phyloP scores from a whole-genome alignment of 2,888 invertebrate species.

The Philaethria dido region DNA sequence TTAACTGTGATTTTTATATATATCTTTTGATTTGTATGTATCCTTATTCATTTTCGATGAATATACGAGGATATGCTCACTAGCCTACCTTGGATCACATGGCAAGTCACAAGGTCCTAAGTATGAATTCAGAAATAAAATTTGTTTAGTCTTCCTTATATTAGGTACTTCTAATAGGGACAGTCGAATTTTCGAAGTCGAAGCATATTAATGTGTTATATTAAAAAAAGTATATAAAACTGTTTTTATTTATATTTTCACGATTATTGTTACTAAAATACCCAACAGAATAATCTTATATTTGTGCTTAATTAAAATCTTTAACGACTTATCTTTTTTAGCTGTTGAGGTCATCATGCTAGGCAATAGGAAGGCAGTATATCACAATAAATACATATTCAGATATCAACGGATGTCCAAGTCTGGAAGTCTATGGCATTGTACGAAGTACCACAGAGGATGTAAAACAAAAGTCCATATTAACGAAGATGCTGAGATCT shows the following conservation, averaged over 20 bases:
- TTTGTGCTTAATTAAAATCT: background rate
- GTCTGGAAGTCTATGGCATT: constrained; percentile 48
- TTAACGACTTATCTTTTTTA: constrained; percentile 31
- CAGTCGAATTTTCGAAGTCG: no score
- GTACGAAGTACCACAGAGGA: constrained; percentile 51
- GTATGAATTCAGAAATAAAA: no score
- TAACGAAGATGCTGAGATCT: constrained; percentile 33
- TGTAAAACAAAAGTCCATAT: constrained; percentile 47
- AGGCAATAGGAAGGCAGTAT: constrained; percentile 31
- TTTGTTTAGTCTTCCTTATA: no score
- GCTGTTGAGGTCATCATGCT: constrained; percentile 38
- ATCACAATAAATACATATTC: constrained; percentile 47
- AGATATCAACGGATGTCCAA: constrained; percentile 47
- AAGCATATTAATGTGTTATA: no score
- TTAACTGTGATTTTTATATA: background rate
- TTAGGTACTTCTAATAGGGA: no score
- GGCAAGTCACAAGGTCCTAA: background rate
- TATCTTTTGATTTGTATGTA: background rate
- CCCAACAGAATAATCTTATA: background rate
- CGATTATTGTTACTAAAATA: no score
- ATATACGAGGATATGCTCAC: background rate
- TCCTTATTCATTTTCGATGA: background rate
- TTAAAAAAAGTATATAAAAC: no score
- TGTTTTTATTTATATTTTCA: no score
- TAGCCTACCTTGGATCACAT: background rate